phyloP scores from a whole-genome alignment of 53 echinoderm and acorn worm genomes.

The Arbacia lixula region DNA sequence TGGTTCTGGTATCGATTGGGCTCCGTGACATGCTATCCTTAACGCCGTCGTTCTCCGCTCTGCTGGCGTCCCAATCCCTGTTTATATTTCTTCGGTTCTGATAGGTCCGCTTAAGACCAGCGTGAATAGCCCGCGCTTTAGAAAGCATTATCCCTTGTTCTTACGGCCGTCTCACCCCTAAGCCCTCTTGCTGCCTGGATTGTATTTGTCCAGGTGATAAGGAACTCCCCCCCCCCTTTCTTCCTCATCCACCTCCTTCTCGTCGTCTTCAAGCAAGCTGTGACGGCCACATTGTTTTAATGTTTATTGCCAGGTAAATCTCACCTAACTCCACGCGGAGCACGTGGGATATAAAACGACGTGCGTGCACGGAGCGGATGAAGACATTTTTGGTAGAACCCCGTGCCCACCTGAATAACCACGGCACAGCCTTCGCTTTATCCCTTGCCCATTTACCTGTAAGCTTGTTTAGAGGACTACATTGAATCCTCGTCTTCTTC shows the following conservation, averaged over 20 bases:
- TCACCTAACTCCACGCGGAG: constrained; percentile 7
- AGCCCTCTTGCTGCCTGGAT: constrained; percentile 2
- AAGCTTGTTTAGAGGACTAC: too few relatives aligned
- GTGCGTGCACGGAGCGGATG: constrained; percentile 31
- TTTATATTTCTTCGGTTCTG: constrained; percentile 39
- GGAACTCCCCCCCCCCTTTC: neutral
- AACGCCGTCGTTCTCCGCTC: neutral
- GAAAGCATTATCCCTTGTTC: constrained; percentile 19
- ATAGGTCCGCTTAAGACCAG: constrained; percentile 25
- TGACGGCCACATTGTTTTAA: constrained; percentile 16
- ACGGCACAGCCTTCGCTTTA: constrained; percentile 40
- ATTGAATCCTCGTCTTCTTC: too few relatives aligned
- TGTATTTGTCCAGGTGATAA: constrained; percentile 42
- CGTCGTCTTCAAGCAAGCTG: neutral
- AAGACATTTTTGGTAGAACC: constrained; percentile 45
- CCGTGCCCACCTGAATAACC: constrained; percentile 28
- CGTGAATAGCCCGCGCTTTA: constrained; percentile 27
- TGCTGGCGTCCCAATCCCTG: constrained; percentile 6
- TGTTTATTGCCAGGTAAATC: constrained; percentile 48
- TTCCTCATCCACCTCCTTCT: neutral
- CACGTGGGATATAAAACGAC: neutral
- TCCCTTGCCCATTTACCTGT: too few relatives aligned
- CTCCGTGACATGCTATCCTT: neutral
- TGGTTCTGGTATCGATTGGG: too few relatives aligned
- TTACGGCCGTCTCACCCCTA: constrained; percentile 17